A percentile compares a stretch with the other conserved stretches of the same genome.
Conservation (phyloP, 1,140 invertebrate species). For the Lordiphosa mommai region DNA sequence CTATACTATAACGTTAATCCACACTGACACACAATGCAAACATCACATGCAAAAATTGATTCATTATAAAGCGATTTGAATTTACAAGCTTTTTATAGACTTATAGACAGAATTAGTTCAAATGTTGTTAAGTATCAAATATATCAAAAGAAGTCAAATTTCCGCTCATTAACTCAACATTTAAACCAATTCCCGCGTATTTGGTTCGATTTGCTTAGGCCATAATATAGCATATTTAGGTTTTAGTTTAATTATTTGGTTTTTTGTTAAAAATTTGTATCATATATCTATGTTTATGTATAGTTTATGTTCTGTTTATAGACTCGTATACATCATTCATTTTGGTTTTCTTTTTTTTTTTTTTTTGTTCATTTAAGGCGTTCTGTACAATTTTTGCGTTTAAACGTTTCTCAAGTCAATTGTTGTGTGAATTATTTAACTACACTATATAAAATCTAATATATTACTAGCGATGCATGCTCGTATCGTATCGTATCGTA, state of each 20-base stretch:
- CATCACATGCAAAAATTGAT: neutral
- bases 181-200: neutral
- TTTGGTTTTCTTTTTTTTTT: slow-evolving; percentile 34
- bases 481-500: slow-evolving; percentile 44
- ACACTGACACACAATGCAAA: slow-evolving; percentile 30
- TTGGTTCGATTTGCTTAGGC: slow-evolving; percentile 50
- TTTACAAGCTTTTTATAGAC: slow-evolving; percentile 49
- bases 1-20: slow-evolving; percentile 37
- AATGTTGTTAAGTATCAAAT: neutral
- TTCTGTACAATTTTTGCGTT: slow-evolving; percentile 76
- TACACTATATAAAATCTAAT: slow-evolving; percentile 37
- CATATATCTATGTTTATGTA: slow-evolving; percentile 57
- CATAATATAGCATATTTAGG: slow-evolving; percentile 29
- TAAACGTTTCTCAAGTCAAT: slow-evolving; percentile 69
- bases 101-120: neutral
- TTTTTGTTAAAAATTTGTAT: slow-evolving; percentile 54
- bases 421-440: slow-evolving; percentile 66
- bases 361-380: slow-evolving; percentile 58
- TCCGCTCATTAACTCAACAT: slow-evolving; percentile 4
- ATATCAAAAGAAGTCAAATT: neutral
- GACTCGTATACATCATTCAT: slow-evolving; percentile 69
- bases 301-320: slow-evolving; percentile 64
- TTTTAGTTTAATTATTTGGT: slow-evolving; percentile 14
- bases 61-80: slow-evolving; percentile 25
- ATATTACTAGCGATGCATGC: slow-evolving; percentile 70